A percentile compares a stretch with the other conserved stretches of the same genome.
Conservation (phyloP, 2,113 vertebrate genomes). For the Apeltes quadracus region DNA sequence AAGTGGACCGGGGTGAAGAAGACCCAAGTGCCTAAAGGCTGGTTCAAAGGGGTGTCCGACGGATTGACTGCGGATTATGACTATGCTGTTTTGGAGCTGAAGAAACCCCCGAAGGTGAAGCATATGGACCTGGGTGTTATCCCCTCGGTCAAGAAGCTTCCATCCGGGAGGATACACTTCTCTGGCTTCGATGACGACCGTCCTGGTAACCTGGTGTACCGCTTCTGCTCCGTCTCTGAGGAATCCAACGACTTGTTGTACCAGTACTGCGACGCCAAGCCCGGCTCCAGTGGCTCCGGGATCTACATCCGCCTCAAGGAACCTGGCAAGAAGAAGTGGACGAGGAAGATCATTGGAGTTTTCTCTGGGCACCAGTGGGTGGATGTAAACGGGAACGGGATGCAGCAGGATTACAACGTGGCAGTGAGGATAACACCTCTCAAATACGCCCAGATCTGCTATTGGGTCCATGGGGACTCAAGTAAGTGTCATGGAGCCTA, state of each 20-base stretch:
- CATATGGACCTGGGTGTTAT: slow-evolving; percentile 93
- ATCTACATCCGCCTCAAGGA: slow-evolving; percentile 95
- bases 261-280: slow-evolving; percentile 93
- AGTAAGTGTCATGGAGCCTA: slow-evolving; percentile 83
- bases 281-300: slow-evolving; percentile 92
- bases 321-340: slow-evolving; percentile 89
- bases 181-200: slow-evolving; percentile 94
- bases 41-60: slow-evolving; percentile 84
- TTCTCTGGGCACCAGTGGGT: slow-evolving; percentile 96
- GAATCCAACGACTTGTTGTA: slow-evolving; percentile 93
- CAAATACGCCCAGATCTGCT: slow-evolving; percentile 97
- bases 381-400: slow-evolving; percentile 86
- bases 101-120: slow-evolving; percentile 87
- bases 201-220: slow-evolving; percentile 89
- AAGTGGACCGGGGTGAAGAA: slow-evolving; percentile 94
- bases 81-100: slow-evolving; percentile 93
- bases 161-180: slow-evolving; percentile 93
- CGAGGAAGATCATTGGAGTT: slow-evolving; percentile 92
- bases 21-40: slow-evolving; percentile 93
- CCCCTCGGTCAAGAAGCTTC: slow-evolving; percentile 87
- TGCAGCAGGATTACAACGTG: slow-evolving; percentile 96
- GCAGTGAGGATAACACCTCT: slow-evolving; percentile 95
- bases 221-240: slow-evolving; percentile 93
- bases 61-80: slow-evolving; percentile 90
- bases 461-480: slow-evolving; percentile 91